Percentiles rank a stretch among this genome's conserved stretches.
These are phyloP conservation scores for Chymomyza amoena DNA, from an alignment of 2,888 invertebrate species.

Conservation along the genomic window DNA sequence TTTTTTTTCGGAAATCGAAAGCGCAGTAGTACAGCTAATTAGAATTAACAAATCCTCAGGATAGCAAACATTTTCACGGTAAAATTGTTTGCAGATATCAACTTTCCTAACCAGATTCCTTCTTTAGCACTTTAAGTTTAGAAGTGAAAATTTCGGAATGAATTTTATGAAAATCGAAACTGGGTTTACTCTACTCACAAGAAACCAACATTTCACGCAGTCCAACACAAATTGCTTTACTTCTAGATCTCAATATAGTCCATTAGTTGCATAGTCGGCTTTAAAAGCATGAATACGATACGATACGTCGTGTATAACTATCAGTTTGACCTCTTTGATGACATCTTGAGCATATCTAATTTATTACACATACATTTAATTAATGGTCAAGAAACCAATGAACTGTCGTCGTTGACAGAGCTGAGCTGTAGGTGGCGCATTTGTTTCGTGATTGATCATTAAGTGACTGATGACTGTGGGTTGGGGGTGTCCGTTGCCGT, in stretches of 20 bases:
- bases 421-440: background rate
- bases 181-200: no score
- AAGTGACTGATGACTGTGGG: background rate
- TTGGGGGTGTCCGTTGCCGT: background rate
- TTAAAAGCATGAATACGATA: background rate
- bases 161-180: no score
- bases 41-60: no score
- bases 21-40: no score
- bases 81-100: no score
- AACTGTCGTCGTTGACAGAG: background rate
- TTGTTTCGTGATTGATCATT: background rate
- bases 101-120: no score
- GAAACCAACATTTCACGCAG: no score
- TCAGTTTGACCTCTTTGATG: background rate
- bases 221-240: no score
- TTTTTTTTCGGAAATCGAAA: no score
- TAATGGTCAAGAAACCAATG: background rate
- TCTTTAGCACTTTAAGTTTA: no score
- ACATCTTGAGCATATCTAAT: background rate
- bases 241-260: background rate
- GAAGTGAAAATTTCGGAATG: no score
- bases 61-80: no score
- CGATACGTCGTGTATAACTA: background rate
- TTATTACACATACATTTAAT: background rate
- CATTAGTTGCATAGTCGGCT: background rate